Evolutionary conservation across 2,888 invertebrate genomes (phyloP), one percentile per base, ranked within the genome.

Genomic region (Cantharis flavilabris): DNA sequence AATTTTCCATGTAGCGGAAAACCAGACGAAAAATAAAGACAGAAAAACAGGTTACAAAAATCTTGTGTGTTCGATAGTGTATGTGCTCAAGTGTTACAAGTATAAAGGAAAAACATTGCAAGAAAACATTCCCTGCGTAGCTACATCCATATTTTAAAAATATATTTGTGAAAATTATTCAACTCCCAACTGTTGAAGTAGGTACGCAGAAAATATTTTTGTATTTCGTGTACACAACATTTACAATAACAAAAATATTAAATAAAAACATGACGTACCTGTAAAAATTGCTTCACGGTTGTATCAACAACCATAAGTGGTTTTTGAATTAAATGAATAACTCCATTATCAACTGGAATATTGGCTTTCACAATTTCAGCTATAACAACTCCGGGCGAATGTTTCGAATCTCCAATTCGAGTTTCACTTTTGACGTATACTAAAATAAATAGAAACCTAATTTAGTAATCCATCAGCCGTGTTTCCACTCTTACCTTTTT

Each of bases 231-330:
- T 49, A 49, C 49, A 49, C n/a, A 49, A 7, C 49, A n/a, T 49
- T 49, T 49, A 49, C 49, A 49, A 49, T 49, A 49, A 49, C 49
- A 49, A n/a, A 49, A 49, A n/a, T 13, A n/a, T 33, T 9, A 11
- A 13, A 33, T 5, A 76, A 73, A 70, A 75, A 16, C 67, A 69
- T 67, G 80, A 89, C 91, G 91, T 90, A 97, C 97, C 95, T 95
- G 93, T 76, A 97, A 90, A 85, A 97, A 95, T 87, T 97, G 94
- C 81, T 93, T 93, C 80, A 97, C 94, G 3, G 94, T 94, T n/a
- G 94, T 95, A 85, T 97, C 97, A 72, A 97, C 95, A 76, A 97
- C 94, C 95, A 97, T 96, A 14, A 98, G 90, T 0, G 97, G 97
- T 81, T 96, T 92, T 84, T 96, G 95, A 82, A 98, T 97, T 80